phyloP scores from a whole-genome alignment of 2,888 invertebrate genomes.

The Nebria salina region DNA sequence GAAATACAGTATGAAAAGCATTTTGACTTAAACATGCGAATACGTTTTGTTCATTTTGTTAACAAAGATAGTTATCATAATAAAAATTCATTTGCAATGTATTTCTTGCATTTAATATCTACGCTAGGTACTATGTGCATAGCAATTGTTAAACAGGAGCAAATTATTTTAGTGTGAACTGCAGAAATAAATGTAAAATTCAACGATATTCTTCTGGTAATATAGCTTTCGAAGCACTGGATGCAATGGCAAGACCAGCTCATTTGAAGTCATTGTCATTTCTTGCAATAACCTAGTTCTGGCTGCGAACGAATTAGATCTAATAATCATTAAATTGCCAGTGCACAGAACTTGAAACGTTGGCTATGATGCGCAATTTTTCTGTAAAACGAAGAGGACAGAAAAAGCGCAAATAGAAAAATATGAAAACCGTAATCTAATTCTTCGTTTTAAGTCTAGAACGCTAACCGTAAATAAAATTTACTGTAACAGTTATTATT shows the following conservation, averaged over 20 bases:
- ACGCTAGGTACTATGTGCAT: background rate
- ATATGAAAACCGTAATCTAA: slow-evolving; percentile 13
- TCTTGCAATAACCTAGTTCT: background rate
- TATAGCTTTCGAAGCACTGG: background rate
- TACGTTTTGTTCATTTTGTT: background rate
- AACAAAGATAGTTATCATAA: background rate
- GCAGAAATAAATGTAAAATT: background rate
- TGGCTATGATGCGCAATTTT: slow-evolving; percentile 6
- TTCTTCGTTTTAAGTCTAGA: slow-evolving; percentile 4
- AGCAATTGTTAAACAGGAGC: background rate
- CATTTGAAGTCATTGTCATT: slow-evolving; percentile 13
- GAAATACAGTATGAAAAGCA: no score
- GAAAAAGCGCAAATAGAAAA: background rate
- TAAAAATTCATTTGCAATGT: background rate
- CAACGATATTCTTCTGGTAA: background rate
- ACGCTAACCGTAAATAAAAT: slow-evolving; percentile 23
- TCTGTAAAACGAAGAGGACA: background rate
- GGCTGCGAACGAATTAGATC: slow-evolving; percentile 28
- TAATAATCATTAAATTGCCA: slow-evolving; percentile 34
- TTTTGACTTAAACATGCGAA: no score
- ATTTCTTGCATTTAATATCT: background rate
- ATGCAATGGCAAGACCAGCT: background rate
- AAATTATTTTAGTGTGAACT: background rate
- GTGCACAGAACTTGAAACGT: slow-evolving; percentile 20
- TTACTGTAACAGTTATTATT: slow-evolving; percentile 33